A percentile compares a stretch with the other conserved stretches of the same genome.
phyloP scores from a whole-genome alignment of 1,140 invertebrate species.

The Dinoponera quadriceps region DNA sequence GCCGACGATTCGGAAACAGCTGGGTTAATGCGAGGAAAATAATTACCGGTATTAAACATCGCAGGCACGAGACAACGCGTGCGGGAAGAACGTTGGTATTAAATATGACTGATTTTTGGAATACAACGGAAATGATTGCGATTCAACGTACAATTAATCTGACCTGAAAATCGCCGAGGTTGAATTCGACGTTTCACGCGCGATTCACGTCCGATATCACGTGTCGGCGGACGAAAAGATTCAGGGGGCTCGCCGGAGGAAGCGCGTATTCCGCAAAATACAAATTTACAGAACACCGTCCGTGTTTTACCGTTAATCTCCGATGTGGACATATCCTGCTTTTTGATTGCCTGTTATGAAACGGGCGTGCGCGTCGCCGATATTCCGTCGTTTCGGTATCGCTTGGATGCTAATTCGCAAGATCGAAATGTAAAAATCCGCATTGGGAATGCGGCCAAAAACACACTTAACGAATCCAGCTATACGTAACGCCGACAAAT shows the following conservation, averaged over 20 bases:
- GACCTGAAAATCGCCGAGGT: not conserved
- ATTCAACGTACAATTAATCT: slow-evolving; percentile 33
- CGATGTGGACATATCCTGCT: slow-evolving; percentile 22
- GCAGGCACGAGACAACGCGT: no score
- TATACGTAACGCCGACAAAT: slow-evolving; percentile 2
- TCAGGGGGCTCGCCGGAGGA: not conserved
- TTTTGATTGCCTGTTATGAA: slow-evolving; percentile 41
- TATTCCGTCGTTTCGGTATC: not conserved
- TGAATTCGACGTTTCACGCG: slow-evolving; percentile 20
- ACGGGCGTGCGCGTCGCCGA: not conserved
- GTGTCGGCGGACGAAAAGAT: not conserved
- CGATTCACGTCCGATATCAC: not conserved
- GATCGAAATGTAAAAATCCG: slow-evolving; percentile 32
- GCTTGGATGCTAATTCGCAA: slow-evolving; percentile 15
- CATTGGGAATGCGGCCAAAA: slow-evolving; percentile 35
- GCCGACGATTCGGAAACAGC: not conserved
- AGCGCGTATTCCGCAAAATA: slow-evolving; percentile 21
- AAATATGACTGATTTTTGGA: slow-evolving; percentile 15
- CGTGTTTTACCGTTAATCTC: slow-evolving; percentile 44
- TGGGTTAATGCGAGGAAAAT: slow-evolving; percentile 3
- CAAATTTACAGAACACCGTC: slow-evolving; percentile 31
- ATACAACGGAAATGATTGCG: slow-evolving; percentile 22
- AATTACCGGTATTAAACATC: not conserved
- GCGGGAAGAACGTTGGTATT: not conserved
- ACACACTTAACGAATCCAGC: slow-evolving; percentile 35